These are phyloP conservation scores for Amblyraja radiata DNA, from an alignment of 2,797 vertebrate genomes.

Conservation along the genomic window DNA sequence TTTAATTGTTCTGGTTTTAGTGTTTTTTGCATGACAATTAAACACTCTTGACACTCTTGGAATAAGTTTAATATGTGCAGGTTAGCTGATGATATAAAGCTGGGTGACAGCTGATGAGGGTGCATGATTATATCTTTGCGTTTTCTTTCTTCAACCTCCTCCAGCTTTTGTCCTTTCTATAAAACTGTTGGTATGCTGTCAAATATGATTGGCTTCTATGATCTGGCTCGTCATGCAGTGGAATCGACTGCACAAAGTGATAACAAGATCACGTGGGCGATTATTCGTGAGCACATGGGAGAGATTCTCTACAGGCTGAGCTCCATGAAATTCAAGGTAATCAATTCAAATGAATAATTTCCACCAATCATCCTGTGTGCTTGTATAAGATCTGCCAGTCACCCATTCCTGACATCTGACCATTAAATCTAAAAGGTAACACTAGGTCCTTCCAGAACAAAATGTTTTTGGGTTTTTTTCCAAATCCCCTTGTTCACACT, in stretches of 20 bases:
- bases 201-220: conserved; percentile 94
- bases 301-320: conserved; percentile 86
- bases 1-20: no score
- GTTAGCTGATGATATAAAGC: no score
- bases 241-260: conserved; percentile 91
- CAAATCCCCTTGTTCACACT: no score
- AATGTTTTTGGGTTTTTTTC: no score
- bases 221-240: conserved; percentile 90
- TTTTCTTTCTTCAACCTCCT: background rate
- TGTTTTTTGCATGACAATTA: no score
- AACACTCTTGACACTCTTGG: no score
- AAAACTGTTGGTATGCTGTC: conserved; percentile 95
- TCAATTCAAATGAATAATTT: background rate
- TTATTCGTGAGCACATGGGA: conserved; percentile 88
- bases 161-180: conserved; percentile 95
- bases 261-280: conserved; percentile 92
- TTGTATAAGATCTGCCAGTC: background rate
- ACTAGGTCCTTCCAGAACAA: no score
- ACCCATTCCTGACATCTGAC: no score
- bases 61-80: no score
- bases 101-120: no score
- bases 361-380: background rate
- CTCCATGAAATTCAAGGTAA: conserved; percentile 96
- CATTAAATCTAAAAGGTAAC: no score
- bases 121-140: background rate